Conservation (phyloP, 2,888 invertebrate species). For the Eulithis prunata region DNA sequence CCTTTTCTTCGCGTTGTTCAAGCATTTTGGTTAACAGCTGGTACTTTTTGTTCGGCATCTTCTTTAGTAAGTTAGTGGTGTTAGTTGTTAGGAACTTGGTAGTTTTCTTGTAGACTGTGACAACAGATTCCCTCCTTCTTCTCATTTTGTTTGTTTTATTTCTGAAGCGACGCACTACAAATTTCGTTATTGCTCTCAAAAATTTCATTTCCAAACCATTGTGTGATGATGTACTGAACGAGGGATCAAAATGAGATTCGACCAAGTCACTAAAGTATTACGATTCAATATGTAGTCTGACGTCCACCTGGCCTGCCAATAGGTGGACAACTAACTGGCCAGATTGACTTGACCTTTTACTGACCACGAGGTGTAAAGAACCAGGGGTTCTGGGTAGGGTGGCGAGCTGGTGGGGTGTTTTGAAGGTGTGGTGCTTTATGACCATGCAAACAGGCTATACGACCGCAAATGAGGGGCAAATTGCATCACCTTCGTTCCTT, state of each 20-base stretch:
- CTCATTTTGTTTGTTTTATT: slow-evolving; percentile 58
- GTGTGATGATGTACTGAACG: slow-evolving; percentile 30
- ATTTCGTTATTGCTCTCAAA: slow-evolving; percentile 49
- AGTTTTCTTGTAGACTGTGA: slow-evolving; percentile 74
- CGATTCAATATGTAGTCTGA: slow-evolving; percentile 65
- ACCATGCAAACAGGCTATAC: slow-evolving; percentile 76
- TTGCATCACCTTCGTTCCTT: slow-evolving; percentile 72
- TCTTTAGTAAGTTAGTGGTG: slow-evolving; percentile 69
- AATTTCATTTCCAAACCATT: slow-evolving; percentile 43
- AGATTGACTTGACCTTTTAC: slow-evolving; percentile 51
- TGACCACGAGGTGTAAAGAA: slow-evolving; percentile 33
- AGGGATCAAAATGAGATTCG: slow-evolving; percentile 49
- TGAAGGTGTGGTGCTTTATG: slow-evolving; percentile 77
- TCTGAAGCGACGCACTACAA: slow-evolving; percentile 45
- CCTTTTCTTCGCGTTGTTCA: slow-evolving; percentile 52
- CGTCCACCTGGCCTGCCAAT: slow-evolving; percentile 60
- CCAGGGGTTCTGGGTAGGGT: slow-evolving; percentile 51
- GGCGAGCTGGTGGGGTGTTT: slow-evolving; percentile 58
- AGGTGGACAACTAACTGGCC: slow-evolving; percentile 60
- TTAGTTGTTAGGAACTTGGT: slow-evolving; percentile 72
- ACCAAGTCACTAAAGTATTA: slow-evolving; percentile 66
- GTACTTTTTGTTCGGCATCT: slow-evolving; percentile 65
- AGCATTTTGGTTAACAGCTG: slow-evolving; percentile 55
- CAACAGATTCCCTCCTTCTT: slow-evolving; percentile 72
- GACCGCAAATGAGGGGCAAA: slow-evolving; percentile 74